phyloP scores from a whole-genome alignment of 1,140 invertebrate species.

The Octopus sinensis region DNA sequence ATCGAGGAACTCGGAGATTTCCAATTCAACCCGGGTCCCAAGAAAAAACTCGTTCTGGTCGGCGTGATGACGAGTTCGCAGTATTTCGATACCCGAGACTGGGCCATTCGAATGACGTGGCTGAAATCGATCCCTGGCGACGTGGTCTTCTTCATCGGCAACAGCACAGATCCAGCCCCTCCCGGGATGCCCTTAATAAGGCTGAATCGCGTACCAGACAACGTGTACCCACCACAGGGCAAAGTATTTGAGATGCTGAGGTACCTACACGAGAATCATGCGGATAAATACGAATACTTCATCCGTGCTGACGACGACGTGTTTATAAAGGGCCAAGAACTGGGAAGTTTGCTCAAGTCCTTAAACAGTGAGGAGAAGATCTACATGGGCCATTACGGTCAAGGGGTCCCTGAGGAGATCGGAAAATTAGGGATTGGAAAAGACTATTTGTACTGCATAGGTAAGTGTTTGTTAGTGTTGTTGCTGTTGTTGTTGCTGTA shows the following conservation, averaged over 20 bases:
- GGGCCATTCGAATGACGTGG: conserved; percentile 86
- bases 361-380: conserved; percentile 80
- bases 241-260: conserved; percentile 96
- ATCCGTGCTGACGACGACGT: conserved; percentile 95
- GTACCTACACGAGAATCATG: conserved; percentile 91
- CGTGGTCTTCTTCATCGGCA: conserved; percentile 71
- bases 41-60: conserved; percentile 61
- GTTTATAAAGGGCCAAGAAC: conserved; percentile 79
- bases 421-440: neutral
- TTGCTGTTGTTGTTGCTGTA: too few relatives aligned
- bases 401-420: conserved; percentile 70
- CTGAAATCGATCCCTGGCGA: conserved; percentile 77
- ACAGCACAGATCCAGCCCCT: conserved; percentile 43
- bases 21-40: too few relatives aligned
- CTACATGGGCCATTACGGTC: conserved; percentile 67
- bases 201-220: conserved; percentile 73
- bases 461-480: too few relatives aligned
- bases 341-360: conserved; percentile 78
- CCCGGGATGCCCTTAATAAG: conserved; percentile 66
- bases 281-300: conserved; percentile 89
- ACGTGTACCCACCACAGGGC: conserved; percentile 94
- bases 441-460: neutral
- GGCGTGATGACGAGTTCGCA: conserved; percentile 92
- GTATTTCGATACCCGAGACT: conserved; percentile 77
- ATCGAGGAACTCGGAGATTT: too few relatives aligned